Evolutionary conservation across 2,888 invertebrate species (phyloP), one percentile per base, ranked within the genome.

Genomic region (Zaprionus bogoriensis): DNA sequence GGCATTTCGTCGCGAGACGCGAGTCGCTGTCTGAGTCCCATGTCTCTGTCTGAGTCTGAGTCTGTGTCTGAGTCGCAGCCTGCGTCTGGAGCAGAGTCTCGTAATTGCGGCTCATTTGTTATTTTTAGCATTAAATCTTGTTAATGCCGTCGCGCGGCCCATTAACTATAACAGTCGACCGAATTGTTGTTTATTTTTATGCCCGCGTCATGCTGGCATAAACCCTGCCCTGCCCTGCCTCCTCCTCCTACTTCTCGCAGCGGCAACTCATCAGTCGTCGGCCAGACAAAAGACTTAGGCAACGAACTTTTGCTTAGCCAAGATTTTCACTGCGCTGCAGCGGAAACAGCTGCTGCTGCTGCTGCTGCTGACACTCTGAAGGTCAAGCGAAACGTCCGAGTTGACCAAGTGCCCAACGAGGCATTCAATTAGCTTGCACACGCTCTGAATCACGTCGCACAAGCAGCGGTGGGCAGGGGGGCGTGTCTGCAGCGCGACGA

Each of bases 101-200:
- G 76, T 85, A 80, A 80, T 82, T 85, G 76, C 74, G 69, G 67
- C 86, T 74, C 83, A 80, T 85, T 76, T 80, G 80, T 81, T 81
- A 81, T 81, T 81, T 81, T 81, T 86, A 87, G 84, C 75, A 58
- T 57, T 70, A 68, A 67, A 57, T 63, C 77, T 80, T 64, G 69
- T 77, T 75, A 77, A 69, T 77, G 60, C 70, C 76, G 67, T 73
- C 64, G 74, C 71, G 74, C 64, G 59, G 71, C 65, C 71, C 66
- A 79, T 79, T 69, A 79, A 79, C 64, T 76, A 72, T 82, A 82
- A 73, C 79, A 67, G 66, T 63, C 54, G 53, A 50, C 59, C 53
- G 53, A 58, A 58, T 51, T 51, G 51, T 57, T 73, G 51, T 64
- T 46, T 72, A 67, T 65, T 73, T 80, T 66, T 65, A 45, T 69